Evolutionary conservation across 2,113 vertebrate species (phyloP).

Genomic region (Rana temporaria): DNA sequence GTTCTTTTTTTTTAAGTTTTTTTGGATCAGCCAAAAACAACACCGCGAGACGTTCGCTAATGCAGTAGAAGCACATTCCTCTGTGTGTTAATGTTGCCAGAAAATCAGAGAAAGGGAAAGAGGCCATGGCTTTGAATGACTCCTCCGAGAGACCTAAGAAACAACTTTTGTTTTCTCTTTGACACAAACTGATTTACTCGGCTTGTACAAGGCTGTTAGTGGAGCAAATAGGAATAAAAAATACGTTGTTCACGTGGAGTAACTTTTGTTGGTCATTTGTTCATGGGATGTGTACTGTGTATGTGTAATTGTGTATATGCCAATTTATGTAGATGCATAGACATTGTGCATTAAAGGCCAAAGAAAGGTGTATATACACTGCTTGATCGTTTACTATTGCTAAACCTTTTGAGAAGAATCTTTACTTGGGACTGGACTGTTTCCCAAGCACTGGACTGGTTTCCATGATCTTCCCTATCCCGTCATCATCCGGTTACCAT

Average conservation of each 20-base stretch:
- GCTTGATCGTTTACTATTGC: no score
- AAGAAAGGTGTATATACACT: no score
- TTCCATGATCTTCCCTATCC: no score
- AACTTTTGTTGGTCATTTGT: conserved; percentile 13
- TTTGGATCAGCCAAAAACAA: conserved; percentile 47
- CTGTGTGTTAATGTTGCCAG: conserved; percentile 47
- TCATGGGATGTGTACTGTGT: no score
- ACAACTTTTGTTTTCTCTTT: conserved; percentile 50
- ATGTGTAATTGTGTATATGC: no score
- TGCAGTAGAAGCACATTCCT: conserved; percentile 54
- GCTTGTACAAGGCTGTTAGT: neutral
- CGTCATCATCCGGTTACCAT: no score
- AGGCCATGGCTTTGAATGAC: conserved; percentile 37
- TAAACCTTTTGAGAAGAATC: no score
- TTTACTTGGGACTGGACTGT: no score
- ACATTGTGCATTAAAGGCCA: no score
- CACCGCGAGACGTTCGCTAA: conserved; percentile 38
- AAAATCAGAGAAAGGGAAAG: conserved; percentile 37
- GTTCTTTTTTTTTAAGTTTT: conserved; percentile 14
- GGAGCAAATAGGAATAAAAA: neutral
- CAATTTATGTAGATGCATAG: no score
- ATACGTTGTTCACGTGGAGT: neutral
- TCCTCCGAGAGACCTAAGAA: conserved; percentile 39
- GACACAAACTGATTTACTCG: conserved; percentile 36
- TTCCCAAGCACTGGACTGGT: no score